Base-by-base conservation (phyloP, 1,140 invertebrate species). In the Drosophila ficusphila region DNA sequence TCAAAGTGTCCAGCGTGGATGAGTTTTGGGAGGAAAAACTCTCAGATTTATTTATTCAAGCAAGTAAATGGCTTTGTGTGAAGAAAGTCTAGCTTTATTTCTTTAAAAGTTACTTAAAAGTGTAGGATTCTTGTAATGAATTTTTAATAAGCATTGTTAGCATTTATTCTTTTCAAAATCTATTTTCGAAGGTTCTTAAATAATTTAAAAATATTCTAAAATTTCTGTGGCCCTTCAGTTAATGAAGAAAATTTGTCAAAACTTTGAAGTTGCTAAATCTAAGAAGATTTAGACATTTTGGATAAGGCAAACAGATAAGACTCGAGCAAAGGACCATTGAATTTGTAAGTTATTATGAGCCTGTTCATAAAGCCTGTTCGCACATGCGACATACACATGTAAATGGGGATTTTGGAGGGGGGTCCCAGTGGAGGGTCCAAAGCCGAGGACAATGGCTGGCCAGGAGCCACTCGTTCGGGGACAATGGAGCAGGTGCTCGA, bases 401-500 rank as follows among this genome's bases (percentile, higher is more conserved):
- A 67, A 68, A 67, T 42, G 64, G 19, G 34, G 47, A 52, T 52
- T 33, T 18, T 5, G n/a, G 14, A 14, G 25, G 19, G 23, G 12
- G n/a, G n/a, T n/a, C n/a, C 34, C 61, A 11, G 16, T 19, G 31
- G 47, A 44, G 29, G n/a, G 23, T 14, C 62, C 21, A 14, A 31
- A 39, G 14, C 18, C n/a, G 18, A 14, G 46, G 21, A 69, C 65
- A 69, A 69, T 69, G n/a, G 44, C 8, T 69, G 29, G 47, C 9
- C 47, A 44, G 27, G 39, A 56, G 23, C 21, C 46, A 54, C 12
- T 52, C 39, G 11, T 12, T 34, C 8, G n/a, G 29, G 39, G 11
- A 53, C 38, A 69, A 69, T 54, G 48, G 46, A 31, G 29, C 38
- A 53, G 61, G 61, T 69, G 65, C 62, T 53, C 39, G 38, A 53